Conservation (phyloP, 2,797 vertebrate species). For the Mus minutoides region DNA sequence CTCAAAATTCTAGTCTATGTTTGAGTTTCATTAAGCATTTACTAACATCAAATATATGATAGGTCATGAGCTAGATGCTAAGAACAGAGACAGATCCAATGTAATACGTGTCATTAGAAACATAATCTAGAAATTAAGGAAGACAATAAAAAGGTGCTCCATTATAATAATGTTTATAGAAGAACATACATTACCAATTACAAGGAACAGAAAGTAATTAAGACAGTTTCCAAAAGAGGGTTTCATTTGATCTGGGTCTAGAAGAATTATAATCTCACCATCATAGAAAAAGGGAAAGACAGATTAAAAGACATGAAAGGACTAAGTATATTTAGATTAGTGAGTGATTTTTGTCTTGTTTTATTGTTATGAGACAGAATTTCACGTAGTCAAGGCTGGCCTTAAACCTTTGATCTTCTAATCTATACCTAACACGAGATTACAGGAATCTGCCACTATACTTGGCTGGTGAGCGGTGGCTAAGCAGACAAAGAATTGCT, state of each 20-base stretch:
- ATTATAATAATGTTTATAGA: background rate
- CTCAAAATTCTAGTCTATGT: constrained; percentile 45
- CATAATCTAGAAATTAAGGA: constrained; percentile 36
- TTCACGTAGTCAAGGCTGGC: background rate
- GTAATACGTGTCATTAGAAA: constrained; percentile 21
- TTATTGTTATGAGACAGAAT: background rate
- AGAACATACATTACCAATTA: background rate
- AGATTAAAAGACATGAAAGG: constrained; percentile 41
- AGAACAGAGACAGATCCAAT: constrained; percentile 42
- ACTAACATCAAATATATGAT: constrained; percentile 17
- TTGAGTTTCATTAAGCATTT: constrained; percentile 40
- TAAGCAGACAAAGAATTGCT: constrained; percentile 13
- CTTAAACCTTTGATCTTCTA: background rate
- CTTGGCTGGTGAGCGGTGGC: background rate
- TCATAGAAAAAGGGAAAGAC: background rate
- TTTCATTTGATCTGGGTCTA: constrained; percentile 17
- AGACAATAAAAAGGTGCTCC: constrained; percentile 51
- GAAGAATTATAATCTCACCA: constrained; percentile 57
- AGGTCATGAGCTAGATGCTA: constrained; percentile 17
- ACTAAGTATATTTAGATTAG: background rate
- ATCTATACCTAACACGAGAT: too few species aligned
- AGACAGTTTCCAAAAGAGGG: background rate
- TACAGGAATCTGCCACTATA: background rate
- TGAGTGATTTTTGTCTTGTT: background rate
- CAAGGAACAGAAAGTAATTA: background rate